Evolutionary conservation across 2,797 vertebrate genomes (phyloP).

Genomic region (Psittacula echo): DNA sequence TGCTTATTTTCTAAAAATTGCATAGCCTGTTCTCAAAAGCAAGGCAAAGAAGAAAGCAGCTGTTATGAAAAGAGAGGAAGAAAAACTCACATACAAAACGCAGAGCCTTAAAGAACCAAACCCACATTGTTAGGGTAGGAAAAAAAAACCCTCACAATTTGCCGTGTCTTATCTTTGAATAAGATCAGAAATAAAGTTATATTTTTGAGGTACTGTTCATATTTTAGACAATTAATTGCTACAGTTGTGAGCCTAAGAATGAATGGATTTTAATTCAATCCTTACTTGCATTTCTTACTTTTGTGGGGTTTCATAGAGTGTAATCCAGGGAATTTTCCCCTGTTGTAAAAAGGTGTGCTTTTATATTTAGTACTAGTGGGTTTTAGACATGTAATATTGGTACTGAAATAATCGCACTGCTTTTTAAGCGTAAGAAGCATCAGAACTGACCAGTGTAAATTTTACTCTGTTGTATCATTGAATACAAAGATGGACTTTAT

Average conservation of each 20-base stretch:
- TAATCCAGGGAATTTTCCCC: background rate
- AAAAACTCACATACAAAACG: conserved; percentile 27
- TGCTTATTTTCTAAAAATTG: conserved; percentile 71
- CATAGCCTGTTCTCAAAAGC: conserved; percentile 50
- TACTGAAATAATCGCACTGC: background rate
- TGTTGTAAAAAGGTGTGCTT: background rate
- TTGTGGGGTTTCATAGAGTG: background rate
- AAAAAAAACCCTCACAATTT: background rate
- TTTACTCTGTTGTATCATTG: background rate
- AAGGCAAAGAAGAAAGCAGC: conserved; percentile 45
- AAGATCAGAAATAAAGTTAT: background rate
- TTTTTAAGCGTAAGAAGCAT: background rate
- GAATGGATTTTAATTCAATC: background rate
- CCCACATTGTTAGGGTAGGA: background rate
- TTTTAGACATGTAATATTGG: background rate
- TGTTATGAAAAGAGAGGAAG: conserved; percentile 47
- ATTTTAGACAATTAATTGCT: background rate
- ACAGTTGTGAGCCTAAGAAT: background rate
- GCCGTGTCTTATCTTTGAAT: background rate
- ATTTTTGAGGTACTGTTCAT: background rate
- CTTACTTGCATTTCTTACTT: background rate
- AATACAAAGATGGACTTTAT: background rate
- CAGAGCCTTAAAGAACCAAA: conserved; percentile 25
- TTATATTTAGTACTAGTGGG: background rate
- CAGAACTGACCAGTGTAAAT: background rate